These are phyloP conservation scores for Nemotelus nigrinus DNA, from an alignment of 2,888 invertebrate species.

Conservation along the genomic window DNA sequence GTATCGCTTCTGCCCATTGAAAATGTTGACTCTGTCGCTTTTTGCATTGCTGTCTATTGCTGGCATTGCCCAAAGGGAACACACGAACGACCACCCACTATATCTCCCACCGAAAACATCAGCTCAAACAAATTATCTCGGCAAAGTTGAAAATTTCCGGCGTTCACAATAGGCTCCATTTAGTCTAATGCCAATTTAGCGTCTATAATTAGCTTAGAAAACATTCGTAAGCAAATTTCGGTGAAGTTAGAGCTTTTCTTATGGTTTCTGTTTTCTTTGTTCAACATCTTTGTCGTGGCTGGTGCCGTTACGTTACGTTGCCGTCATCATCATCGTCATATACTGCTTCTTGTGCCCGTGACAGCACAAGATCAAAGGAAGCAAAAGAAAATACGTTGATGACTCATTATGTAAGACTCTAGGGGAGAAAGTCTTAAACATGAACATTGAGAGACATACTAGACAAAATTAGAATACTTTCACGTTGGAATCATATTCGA, in stretches of 20 bases:
- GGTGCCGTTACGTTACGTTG: neutral
- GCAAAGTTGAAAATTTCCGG: conserved; percentile 42
- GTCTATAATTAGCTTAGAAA: conserved; percentile 46
- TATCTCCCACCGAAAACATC: conserved; percentile 27
- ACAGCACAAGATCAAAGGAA: neutral
- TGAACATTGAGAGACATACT: too few relatives aligned
- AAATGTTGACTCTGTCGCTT: neutral
- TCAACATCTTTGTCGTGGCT: neutral
- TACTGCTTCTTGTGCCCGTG: neutral
- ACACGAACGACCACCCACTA: neutral
- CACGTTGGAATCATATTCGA: too few relatives aligned
- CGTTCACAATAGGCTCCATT: conserved; percentile 44
- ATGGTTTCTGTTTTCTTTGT: conserved; percentile 2
- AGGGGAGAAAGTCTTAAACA: too few relatives aligned
- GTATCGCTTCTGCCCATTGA: too few relatives aligned
- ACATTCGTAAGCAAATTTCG: conserved; percentile 43
- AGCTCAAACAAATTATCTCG: conserved; percentile 43
- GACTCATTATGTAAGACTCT: too few relatives aligned
- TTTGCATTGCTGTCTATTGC: neutral
- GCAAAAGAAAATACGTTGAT: neutral
- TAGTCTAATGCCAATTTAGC: conserved; percentile 45
- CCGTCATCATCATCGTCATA: neutral
- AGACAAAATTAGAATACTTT: too few relatives aligned
- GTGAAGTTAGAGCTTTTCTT: conserved; percentile 1
- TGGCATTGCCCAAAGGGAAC: too few relatives aligned